phyloP scores from a whole-genome alignment of 2,113 vertebrate species.

The Pholis gunnellus region DNA sequence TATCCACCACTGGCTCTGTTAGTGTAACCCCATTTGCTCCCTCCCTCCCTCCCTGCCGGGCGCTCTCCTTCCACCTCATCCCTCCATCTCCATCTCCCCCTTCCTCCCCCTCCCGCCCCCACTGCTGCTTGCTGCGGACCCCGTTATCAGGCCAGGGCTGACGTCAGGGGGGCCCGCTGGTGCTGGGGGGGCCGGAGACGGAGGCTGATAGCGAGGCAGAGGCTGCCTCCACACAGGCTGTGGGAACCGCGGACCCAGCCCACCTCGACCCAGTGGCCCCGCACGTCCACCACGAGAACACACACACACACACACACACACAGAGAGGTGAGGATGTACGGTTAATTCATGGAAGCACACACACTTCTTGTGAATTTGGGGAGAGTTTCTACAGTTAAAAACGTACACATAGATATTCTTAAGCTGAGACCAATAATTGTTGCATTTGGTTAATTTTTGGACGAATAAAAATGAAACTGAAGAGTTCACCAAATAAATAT shows the following conservation, averaged over 20 bases:
- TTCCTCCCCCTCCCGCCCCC: background rate
- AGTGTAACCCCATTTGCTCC: conserved; percentile 84
- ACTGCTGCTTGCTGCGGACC: conserved; percentile 54
- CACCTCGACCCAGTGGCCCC: conserved; percentile 68
- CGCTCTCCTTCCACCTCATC: conserved; percentile 70
- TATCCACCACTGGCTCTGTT: conserved; percentile 86
- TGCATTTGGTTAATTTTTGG: background rate
- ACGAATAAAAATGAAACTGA: background rate
- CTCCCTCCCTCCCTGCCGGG: conserved; percentile 37
- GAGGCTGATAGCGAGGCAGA: conserved; percentile 75
- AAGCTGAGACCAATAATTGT: background rate
- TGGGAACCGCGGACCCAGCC: conserved; percentile 78
- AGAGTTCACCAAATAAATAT: background rate
- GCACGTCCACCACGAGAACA: conserved; percentile 74
- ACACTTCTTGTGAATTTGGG: background rate
- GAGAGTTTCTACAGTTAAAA: background rate
- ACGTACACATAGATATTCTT: background rate
- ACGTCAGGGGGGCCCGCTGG: conserved; percentile 80
- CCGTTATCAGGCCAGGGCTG: conserved; percentile 79
- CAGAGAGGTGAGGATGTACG: conserved; percentile 20
- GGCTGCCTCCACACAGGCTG: conserved; percentile 79
- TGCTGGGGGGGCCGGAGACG: conserved; percentile 79
- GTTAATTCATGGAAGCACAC: background rate
- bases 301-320: background rate
- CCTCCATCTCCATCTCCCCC: conserved; percentile 54